Conservation (phyloP, 2,888 invertebrate genomes). For the Drosophila birchii region DNA sequence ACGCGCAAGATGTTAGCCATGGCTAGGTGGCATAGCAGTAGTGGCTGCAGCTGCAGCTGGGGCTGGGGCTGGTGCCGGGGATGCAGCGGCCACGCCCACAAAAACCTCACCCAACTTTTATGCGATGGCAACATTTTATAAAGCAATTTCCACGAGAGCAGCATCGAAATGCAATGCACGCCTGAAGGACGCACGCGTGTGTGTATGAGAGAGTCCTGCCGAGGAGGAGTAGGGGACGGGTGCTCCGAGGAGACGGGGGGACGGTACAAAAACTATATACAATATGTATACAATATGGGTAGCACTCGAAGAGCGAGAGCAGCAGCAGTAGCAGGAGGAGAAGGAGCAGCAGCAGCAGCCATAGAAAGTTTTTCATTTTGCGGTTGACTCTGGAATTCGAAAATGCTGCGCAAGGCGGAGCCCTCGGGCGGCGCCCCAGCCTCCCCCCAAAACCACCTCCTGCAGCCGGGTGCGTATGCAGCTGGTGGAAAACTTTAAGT, state of each 20-base stretch:
- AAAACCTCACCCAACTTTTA: conserved; percentile 56
- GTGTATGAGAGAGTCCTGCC: conserved; percentile 40
- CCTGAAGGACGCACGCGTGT: conserved; percentile 66
- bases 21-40: conserved; percentile 17
- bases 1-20: conserved; percentile 54
- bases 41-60: background rate
- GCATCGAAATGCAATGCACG: conserved; percentile 75
- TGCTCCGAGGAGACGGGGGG: too few species aligned
- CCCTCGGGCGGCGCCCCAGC: conserved; percentile 46
- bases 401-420: conserved; percentile 74
- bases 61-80: background rate
- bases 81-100: conserved; percentile 57
- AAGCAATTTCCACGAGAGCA: conserved; percentile 73
- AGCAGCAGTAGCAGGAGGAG: conserved; percentile 28
- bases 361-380: conserved; percentile 79
- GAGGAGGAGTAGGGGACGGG: background rate
- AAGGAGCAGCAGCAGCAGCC: conserved; percentile 51
- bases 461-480: conserved; percentile 57
- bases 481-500: conserved; percentile 73
- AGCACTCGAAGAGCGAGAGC: conserved; percentile 36
- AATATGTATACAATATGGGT: conserved; percentile 68
- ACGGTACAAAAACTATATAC: conserved; percentile 59
- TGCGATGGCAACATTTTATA: conserved; percentile 76
- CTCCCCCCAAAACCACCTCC: conserved; percentile 16
- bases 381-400: conserved; percentile 77